These are phyloP conservation scores for Galerucella nymphaeae DNA, from an alignment of 2,888 invertebrate species.

Conservation along the genomic window DNA sequence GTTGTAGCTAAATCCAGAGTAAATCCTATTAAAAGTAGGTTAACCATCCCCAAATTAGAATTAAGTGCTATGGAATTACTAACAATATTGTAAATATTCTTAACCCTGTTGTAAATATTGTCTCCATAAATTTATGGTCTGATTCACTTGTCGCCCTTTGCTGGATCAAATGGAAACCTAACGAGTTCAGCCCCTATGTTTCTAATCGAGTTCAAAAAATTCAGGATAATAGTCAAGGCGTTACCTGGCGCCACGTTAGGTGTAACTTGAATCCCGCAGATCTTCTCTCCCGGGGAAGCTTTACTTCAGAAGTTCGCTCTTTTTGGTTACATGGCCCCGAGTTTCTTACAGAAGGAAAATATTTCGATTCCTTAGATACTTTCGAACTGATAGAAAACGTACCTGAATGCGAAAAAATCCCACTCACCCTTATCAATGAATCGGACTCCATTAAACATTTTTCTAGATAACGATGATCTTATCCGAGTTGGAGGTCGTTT, in stretches of 20 bases:
- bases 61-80: slow-evolving; percentile 2
- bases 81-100: slow-evolving; percentile 1
- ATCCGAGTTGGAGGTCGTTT: no score
- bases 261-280: slow-evolving; percentile 1
- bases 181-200: background rate
- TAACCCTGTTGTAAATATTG: background rate
- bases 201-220: background rate
- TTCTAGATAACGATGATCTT: background rate
- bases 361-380: background rate
- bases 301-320: background rate
- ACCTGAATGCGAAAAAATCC: background rate
- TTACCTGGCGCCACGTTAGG: background rate
- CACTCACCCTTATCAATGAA: background rate
- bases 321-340: background rate
- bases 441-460: background rate
- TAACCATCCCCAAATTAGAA: no score
- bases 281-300: background rate
- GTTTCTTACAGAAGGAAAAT: background rate
- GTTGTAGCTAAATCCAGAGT: no score
- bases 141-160: background rate
- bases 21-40: no score
- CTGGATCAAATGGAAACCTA: no score
- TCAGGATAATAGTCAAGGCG: background rate
- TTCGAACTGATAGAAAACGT: background rate
- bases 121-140: slow-evolving; percentile 4